These are phyloP conservation scores for Nibea albiflora DNA, from an alignment of 2,113 vertebrate genomes.

Conservation along the genomic window DNA sequence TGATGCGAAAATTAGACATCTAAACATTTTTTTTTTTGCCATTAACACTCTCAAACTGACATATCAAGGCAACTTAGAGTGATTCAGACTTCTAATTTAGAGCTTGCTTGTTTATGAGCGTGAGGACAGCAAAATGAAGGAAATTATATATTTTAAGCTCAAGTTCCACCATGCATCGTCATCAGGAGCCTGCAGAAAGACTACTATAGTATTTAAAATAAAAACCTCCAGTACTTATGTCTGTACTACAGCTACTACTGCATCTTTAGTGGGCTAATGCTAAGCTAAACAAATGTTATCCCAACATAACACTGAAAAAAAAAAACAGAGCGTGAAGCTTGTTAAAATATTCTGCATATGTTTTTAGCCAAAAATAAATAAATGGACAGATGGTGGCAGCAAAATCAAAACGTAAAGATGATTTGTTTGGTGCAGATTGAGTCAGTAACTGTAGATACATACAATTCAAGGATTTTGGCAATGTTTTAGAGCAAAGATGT, in stretches of 20 bases:
- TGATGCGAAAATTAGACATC: constrained; percentile 20
- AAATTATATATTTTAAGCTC: background rate
- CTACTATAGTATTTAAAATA: background rate
- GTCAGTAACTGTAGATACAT: too few species aligned
- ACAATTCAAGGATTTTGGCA: too few species aligned
- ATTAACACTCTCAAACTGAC: constrained; percentile 10
- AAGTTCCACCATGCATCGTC: background rate
- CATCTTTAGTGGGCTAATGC: background rate
- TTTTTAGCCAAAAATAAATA: too few species aligned
- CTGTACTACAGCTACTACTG: background rate
- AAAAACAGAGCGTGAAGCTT: too few species aligned
- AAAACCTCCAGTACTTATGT: background rate
- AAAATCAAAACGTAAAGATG: too few species aligned
- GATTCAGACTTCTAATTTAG: constrained; percentile 9
- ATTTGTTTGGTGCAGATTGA: too few species aligned
- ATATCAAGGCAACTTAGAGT: background rate
- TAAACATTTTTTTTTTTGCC: background rate
- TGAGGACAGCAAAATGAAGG: background rate
- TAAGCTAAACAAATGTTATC: too few species aligned
- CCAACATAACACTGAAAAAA: background rate
- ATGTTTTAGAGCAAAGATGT: too few species aligned
- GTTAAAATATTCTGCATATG: too few species aligned
- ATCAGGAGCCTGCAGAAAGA: background rate
- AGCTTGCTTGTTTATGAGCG: constrained; percentile 16
- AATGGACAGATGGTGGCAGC: too few species aligned